Percentiles rank a stretch among this genome's conserved stretches.
These are phyloP conservation scores for Tinea semifulvella DNA, from an alignment of 2,888 invertebrate genomes.

Conservation along the genomic window DNA sequence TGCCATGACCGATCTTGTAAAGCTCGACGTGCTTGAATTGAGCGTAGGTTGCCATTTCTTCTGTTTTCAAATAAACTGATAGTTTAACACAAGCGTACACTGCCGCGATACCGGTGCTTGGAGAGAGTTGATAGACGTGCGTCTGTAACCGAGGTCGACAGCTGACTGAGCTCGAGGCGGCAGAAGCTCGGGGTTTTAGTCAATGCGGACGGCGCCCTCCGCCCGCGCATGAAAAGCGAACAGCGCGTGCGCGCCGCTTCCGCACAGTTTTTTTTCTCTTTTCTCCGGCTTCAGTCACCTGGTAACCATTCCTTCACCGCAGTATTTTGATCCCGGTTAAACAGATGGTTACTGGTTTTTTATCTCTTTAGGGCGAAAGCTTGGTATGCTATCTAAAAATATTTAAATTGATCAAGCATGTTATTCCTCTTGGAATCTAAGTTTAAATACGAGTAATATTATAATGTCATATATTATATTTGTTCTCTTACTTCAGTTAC, in stretches of 20 bases:
- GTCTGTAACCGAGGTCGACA: slow-evolving; percentile 42
- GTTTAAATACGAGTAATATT: too few species aligned
- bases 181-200: slow-evolving; percentile 55
- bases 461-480: too few species aligned
- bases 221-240: slow-evolving; percentile 45
- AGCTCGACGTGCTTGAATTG: slow-evolving; percentile 94
- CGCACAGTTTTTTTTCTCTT: slow-evolving; percentile 14
- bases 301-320: slow-evolving; percentile 3
- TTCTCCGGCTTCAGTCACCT: slow-evolving; percentile 12
- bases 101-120: slow-evolving; percentile 10
- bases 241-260: slow-evolving; percentile 39
- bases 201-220: slow-evolving; percentile 57
- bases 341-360: slow-evolving; percentile 3
- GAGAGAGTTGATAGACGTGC: slow-evolving; percentile 28
- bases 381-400: too few species aligned
- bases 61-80: slow-evolving; percentile 24
- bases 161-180: slow-evolving; percentile 63
- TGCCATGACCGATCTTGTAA: slow-evolving; percentile 92
- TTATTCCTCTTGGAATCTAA: too few species aligned
- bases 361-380: slow-evolving; percentile 1
- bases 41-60: slow-evolving; percentile 87
- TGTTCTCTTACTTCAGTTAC: too few species aligned
- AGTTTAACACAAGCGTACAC: slow-evolving; percentile 18
- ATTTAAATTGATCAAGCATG: too few species aligned
- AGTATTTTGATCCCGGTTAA: slow-evolving; percentile 7